phyloP scores from a whole-genome alignment of 2,113 vertebrate genomes.

The Tetrax tetrax region DNA sequence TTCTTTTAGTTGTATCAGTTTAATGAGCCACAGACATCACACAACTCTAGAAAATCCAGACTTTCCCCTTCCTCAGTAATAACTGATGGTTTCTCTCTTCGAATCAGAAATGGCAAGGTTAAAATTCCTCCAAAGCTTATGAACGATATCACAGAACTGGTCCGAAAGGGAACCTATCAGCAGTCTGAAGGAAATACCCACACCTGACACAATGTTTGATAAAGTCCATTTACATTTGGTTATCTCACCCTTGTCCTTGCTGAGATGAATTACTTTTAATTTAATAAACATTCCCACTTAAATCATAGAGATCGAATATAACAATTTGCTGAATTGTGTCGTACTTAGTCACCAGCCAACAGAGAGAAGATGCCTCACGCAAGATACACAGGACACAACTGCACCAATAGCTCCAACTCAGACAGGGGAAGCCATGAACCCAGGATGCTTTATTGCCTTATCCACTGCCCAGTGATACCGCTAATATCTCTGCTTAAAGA shows the following conservation, averaged over 20 bases:
- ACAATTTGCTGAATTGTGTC: neutral
- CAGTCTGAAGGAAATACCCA: neutral
- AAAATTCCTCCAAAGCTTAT: neutral
- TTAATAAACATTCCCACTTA: neutral
- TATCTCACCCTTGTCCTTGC: neutral
- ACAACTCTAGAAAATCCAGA: neutral
- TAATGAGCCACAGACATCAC: neutral
- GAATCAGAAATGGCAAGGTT: neutral
- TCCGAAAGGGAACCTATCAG: neutral
- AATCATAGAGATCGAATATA: neutral
- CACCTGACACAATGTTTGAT: neutral
- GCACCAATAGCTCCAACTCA: neutral
- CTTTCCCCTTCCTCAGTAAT: neutral
- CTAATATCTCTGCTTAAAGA: neutral
- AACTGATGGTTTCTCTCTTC: neutral
- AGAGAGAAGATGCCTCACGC: rapidly evolving
- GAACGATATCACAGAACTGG: neutral
- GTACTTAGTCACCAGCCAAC: neutral
- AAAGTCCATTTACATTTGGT: neutral
- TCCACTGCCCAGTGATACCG: neutral
- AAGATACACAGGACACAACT: neutral
- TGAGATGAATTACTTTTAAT: neutral
- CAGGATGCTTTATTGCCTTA: neutral
- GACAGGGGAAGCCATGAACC: neutral
- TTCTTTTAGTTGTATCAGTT: neutral